Percentiles rank a stretch among this genome's conserved stretches.
Evolutionary conservation across 2,888 invertebrate species (phyloP).

Genomic region (Cordilura impudica): DNA sequence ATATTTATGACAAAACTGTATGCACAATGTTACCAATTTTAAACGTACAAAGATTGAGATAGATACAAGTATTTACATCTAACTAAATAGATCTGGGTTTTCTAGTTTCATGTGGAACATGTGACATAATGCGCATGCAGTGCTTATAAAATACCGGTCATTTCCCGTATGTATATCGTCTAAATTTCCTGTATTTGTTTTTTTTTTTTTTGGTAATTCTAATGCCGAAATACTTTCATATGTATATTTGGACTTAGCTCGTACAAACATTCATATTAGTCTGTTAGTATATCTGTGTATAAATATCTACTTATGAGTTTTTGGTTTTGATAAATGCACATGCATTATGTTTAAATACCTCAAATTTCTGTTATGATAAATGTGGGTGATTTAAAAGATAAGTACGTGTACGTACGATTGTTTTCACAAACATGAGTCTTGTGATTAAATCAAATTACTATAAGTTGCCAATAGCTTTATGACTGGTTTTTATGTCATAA

Average conservation of each 20-base stretch:
- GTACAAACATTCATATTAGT: too few species aligned
- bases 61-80: not conserved
- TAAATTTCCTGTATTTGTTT: slow-evolving; percentile 28
- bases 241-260: too few species aligned
- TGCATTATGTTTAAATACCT: slow-evolving; percentile 19
- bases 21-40: not conserved
- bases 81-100: slow-evolving; percentile 18
- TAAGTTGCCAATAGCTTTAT: too few species aligned
- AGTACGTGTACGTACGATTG: not conserved
- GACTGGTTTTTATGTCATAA: too few species aligned
- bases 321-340: slow-evolving; percentile 21
- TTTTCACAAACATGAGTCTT: too few species aligned
- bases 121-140: slow-evolving; percentile 17
- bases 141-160: slow-evolving; percentile 22
- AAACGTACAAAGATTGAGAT: slow-evolving; percentile 2
- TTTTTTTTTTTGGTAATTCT: not conserved
- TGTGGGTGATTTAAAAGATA: slow-evolving; percentile 6
- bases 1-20: not conserved
- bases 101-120: slow-evolving; percentile 1
- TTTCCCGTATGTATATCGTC: slow-evolving; percentile 24
- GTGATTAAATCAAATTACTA: too few species aligned
- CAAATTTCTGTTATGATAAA: slow-evolving; percentile 9
- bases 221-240: not conserved
- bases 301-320: too few species aligned
- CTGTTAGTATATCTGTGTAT: too few species aligned